phyloP scores from a whole-genome alignment of 2,113 vertebrate species.

The Polypterus bichir region DNA sequence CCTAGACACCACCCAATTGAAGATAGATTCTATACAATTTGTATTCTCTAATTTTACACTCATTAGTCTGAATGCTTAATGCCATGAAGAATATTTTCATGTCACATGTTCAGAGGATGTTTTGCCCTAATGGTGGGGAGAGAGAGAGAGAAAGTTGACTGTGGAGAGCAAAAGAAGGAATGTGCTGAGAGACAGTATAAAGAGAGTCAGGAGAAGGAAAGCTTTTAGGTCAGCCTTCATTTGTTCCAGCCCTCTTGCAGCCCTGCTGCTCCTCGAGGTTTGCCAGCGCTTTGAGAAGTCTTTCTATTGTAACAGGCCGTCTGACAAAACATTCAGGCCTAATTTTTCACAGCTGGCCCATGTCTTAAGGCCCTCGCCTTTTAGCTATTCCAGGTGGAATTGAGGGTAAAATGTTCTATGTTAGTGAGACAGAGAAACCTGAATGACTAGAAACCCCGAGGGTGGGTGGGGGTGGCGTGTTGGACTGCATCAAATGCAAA shows the following conservation, averaged over 20 bases:
- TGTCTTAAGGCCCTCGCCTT: constrained; percentile 32
- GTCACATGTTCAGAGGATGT: too few relatives aligned
- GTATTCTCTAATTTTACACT: too few relatives aligned
- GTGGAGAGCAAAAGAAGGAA: constrained; percentile 3
- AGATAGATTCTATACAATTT: too few relatives aligned
- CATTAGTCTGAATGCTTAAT: too few relatives aligned
- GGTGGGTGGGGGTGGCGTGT: background rate
- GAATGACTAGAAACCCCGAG: constrained; percentile 1
- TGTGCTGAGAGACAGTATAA: background rate
- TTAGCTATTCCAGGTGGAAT: constrained; percentile 28
- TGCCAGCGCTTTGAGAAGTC: too few relatives aligned
- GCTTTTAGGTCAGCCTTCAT: constrained; percentile 23
- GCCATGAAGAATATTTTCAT: too few relatives aligned
- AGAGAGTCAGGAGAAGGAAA: constrained; percentile 2
- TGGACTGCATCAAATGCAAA: constrained; percentile 10
- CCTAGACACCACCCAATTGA: too few relatives aligned
- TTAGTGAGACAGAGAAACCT: constrained; percentile 1
- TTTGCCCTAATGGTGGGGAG: background rate
- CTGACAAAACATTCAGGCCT: background rate
- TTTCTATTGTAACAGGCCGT: too few relatives aligned
- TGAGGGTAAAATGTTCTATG: background rate
- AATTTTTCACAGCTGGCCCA: constrained; percentile 32
- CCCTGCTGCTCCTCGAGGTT: too few relatives aligned
- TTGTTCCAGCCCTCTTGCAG: constrained; percentile 19
- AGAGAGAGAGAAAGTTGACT: background rate